Conservation (phyloP, 2,888 invertebrate species). For the Bhutanitis thaidina region DNA sequence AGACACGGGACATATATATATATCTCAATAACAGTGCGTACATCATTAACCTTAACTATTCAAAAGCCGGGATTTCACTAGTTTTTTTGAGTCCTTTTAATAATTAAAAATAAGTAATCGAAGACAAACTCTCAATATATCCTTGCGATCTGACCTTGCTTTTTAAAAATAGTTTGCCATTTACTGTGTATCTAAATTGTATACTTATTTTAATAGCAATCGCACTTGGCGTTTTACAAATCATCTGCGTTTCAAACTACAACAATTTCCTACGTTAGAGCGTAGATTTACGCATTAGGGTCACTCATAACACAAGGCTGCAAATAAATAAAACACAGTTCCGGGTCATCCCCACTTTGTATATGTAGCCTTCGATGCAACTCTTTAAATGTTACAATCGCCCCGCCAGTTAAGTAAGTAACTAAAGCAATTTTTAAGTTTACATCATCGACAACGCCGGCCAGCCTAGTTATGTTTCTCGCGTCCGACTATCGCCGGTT, state of each 20-base stretch:
- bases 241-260: too few relatives aligned
- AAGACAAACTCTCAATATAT: constrained; percentile 33
- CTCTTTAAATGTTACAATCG: constrained; percentile 65
- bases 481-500: constrained; percentile 74
- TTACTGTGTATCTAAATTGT: constrained; percentile 27
- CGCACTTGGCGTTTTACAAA: too few relatives aligned
- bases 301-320: too few relatives aligned
- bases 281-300: too few relatives aligned
- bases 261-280: too few relatives aligned
- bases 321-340: constrained; percentile 35
- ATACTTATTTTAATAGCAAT: too few relatives aligned
- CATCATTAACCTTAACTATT: too few relatives aligned
- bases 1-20: too few relatives aligned
- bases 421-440: constrained; percentile 78
- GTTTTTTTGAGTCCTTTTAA: too few relatives aligned
- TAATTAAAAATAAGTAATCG: too few relatives aligned
- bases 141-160: constrained; percentile 61
- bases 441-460: constrained; percentile 71
- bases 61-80: too few relatives aligned
- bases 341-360: constrained; percentile 60
- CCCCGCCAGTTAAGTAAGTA: constrained; percentile 68
- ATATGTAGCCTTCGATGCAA: constrained; percentile 56
- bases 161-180: constrained; percentile 65
- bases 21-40: too few relatives aligned
- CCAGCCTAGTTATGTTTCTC: constrained; percentile 79